Conservation (phyloP, 2,113 vertebrate genomes). For the Chionodraco myersi region DNA sequence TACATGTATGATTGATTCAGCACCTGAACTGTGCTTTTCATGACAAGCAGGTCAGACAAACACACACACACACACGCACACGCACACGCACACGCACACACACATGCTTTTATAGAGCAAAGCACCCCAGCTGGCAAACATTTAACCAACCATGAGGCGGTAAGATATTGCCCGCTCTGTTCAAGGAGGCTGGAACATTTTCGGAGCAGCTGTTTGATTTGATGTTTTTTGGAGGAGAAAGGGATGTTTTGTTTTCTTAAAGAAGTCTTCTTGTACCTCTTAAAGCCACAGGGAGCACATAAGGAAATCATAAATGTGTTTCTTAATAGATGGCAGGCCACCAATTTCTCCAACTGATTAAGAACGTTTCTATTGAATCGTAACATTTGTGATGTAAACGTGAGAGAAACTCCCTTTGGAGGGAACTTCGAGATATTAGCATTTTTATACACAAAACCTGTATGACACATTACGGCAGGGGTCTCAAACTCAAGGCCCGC, state of each 20-base stretch:
- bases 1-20: constrained; percentile 89
- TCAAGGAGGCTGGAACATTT: constrained; percentile 55
- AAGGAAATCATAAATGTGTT: background rate
- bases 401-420: no score
- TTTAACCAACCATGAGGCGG: constrained; percentile 74
- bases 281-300: background rate
- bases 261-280: background rate
- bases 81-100: constrained; percentile 7
- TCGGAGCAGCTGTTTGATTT: constrained; percentile 70
- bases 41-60: constrained; percentile 53
- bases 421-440: no score
- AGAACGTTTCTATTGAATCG: no score
- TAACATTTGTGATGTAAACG: no score
- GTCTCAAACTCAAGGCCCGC: no score
- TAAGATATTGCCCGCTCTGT: constrained; percentile 70
- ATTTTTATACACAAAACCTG: no score
- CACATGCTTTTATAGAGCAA: constrained; percentile 15
- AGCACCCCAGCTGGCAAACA: constrained; percentile 75
- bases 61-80: constrained; percentile 15
- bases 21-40: constrained; percentile 74
- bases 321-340: background rate
- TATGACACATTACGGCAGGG: no score
- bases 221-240: constrained; percentile 36
- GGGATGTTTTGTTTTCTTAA: constrained; percentile 4
- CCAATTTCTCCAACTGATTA: no score